Base-by-base conservation (phyloP, 2,888 invertebrate species). In the Platerodrilus igneus region DNA sequence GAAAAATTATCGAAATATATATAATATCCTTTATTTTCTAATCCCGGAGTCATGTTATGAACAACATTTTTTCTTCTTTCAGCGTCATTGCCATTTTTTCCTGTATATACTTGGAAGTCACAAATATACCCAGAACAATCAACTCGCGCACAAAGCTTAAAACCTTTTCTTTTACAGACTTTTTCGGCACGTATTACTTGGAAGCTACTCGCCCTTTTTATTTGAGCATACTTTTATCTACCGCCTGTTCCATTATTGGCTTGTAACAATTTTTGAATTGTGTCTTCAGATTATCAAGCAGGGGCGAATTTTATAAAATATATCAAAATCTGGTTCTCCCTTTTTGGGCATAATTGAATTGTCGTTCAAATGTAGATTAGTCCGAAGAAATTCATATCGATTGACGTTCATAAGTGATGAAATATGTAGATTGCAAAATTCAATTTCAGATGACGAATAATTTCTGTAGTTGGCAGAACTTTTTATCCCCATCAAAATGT, bases 401-500 rank as follows among this genome's bases (percentile, higher is more conserved):
- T n/a, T n/a, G n/a, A n/a, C n/a, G n/a, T n/a, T n/a, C n/a, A n/a
- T n/a, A n/a, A n/a, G n/a, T n/a, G n/a, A n/a, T n/a, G n/a, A n/a
- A n/a, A n/a, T n/a, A n/a, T 47, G 37, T 6, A 47, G 14, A 40
- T 51, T 46, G 21, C 37, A 19, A 9, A 48, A 21, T 9, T 50
- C 43, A 3, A 11, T 5, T 20, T 38, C 37, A 2, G 19, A 15
- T 4, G 34, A 41, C 52, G 47, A 52, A 22, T 44, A 47, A 34
- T 52, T 45, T 7, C 38, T 29, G 19, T 52, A 52, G 10, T 41
- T 35, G 1, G 52, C 47, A 6, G 37, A 30, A 21, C 21, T 35
- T 35, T 45, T 52, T 8, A 48, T 41, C 2, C 50, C 50, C 50
- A 52, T 52, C 16, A 50, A 32, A 10, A 51, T 33, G 35, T 51